Conservation (phyloP, 2,888 invertebrate genomes). For the Drosophila longiperda region DNA sequence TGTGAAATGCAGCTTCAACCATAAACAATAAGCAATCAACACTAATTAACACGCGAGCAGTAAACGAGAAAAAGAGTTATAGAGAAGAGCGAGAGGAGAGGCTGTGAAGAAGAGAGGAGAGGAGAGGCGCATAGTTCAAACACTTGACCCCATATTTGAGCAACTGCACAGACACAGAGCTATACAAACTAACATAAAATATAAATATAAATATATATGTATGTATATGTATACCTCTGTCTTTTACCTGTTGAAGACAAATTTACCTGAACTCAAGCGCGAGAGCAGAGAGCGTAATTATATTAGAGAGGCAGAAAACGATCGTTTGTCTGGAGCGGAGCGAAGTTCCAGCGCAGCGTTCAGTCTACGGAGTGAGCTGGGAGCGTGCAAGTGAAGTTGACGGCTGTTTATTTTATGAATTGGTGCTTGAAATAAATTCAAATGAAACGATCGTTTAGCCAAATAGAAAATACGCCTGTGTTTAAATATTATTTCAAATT, state of each 20-base stretch:
- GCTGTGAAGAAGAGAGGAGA: slow-evolving; percentile 9
- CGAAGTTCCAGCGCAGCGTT: slow-evolving; percentile 32
- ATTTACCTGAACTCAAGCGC: slow-evolving; percentile 45
- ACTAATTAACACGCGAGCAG: slow-evolving; percentile 71
- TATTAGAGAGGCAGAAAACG: slow-evolving; percentile 37
- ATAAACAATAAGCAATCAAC: slow-evolving; percentile 61
- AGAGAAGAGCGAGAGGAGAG: slow-evolving; percentile 21
- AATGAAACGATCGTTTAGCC: slow-evolving; percentile 16
- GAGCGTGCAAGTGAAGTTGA: slow-evolving; percentile 46
- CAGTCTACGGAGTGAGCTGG: slow-evolving; percentile 62
- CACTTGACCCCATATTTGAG: slow-evolving; percentile 80
- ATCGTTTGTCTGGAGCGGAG: slow-evolving; percentile 36
- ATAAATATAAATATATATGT: neutral
- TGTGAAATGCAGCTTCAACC: slow-evolving; percentile 58
- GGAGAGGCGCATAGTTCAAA: slow-evolving; percentile 66
- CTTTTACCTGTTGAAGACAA: slow-evolving; percentile 67
- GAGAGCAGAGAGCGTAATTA: slow-evolving; percentile 25
- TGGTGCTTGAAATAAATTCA: slow-evolving; percentile 28
- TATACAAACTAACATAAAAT: slow-evolving; percentile 16
- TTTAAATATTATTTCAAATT: slow-evolving; percentile 23
- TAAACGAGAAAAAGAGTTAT: slow-evolving; percentile 30
- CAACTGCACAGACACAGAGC: slow-evolving; percentile 54
- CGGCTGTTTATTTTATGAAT: slow-evolving; percentile 9
- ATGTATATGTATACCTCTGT: slow-evolving; percentile 3
- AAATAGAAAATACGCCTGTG: slow-evolving; percentile 32